These are phyloP conservation scores for Mugil cephalus DNA, from an alignment of 2,113 vertebrate genomes.

Conservation along the genomic window DNA sequence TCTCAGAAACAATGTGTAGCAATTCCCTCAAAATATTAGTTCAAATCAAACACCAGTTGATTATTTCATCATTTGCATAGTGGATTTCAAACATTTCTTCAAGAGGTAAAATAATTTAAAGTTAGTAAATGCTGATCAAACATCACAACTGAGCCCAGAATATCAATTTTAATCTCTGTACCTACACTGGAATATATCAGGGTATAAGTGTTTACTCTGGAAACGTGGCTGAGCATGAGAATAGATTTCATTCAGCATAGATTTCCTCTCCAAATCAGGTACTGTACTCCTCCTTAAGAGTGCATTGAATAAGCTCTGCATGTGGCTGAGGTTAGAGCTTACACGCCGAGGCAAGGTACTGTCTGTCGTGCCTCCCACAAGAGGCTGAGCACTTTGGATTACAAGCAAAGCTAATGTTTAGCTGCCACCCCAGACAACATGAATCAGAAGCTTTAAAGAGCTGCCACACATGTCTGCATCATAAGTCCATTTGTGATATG, in stretches of 20 bases:
- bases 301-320: conserved; percentile 89
- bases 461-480: conserved; percentile 68
- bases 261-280: conserved; percentile 89
- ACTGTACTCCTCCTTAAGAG: conserved; percentile 87
- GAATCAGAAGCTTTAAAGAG: conserved; percentile 77
- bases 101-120: neutral
- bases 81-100: neutral
- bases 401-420: conserved; percentile 80
- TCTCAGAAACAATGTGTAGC: neutral
- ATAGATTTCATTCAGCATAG: conserved; percentile 88
- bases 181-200: neutral
- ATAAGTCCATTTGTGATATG: conserved; percentile 73
- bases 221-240: conserved; percentile 85
- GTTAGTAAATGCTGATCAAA: conserved; percentile 20
- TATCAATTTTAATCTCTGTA: conserved; percentile 2
- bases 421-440: conserved; percentile 68
- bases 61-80: neutral
- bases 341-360: conserved; percentile 81
- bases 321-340: conserved; percentile 83
- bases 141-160: conserved; percentile 19
- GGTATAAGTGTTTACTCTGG: conserved; percentile 77
- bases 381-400: conserved; percentile 83
- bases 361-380: conserved; percentile 77
- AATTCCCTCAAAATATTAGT: neutral
- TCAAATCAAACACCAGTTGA: conserved; percentile 4